phyloP scores from a whole-genome alignment of 2,888 invertebrate species.

The Parnassius orleans region DNA sequence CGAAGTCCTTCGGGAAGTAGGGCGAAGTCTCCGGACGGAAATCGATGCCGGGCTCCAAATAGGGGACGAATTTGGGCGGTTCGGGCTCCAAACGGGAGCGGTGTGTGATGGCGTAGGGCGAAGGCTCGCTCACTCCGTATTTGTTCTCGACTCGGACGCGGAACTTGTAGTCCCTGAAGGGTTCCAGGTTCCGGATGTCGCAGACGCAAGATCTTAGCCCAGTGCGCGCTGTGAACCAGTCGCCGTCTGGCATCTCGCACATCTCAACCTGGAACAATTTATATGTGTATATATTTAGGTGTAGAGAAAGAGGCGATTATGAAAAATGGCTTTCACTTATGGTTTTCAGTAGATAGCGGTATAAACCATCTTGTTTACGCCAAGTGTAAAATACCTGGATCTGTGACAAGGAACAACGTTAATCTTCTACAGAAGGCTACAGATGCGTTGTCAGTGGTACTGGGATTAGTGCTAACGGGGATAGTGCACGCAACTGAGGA shows the following conservation, averaged over 20 bases:
- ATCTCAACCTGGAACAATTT: constrained; percentile 87
- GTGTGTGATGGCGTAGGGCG: constrained; percentile 92
- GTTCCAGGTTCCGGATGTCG: constrained; percentile 93
- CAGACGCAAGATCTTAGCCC: constrained; percentile 94
- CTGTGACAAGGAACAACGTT: too few relatives aligned
- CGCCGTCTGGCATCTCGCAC: constrained; percentile 94
- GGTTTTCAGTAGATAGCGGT: too few relatives aligned
- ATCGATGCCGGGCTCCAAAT: constrained; percentile 89
- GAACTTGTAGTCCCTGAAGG: constrained; percentile 97
- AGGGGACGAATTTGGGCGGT: constrained; percentile 89
- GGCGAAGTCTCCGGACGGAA: constrained; percentile 92
- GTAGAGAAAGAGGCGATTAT: too few relatives aligned
- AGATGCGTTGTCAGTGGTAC: too few relatives aligned
- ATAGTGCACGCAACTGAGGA: too few relatives aligned
- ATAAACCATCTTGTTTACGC: too few relatives aligned
- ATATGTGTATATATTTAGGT: too few relatives aligned
- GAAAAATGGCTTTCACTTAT: too few relatives aligned
- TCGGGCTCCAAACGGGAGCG: constrained; percentile 89
- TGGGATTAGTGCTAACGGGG: too few relatives aligned
- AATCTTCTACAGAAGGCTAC: too few relatives aligned
- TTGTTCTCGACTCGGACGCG: constrained; percentile 97
- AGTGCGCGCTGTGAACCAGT: constrained; percentile 94
- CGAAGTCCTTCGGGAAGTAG: constrained; percentile 95
- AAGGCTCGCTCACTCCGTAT: constrained; percentile 97
- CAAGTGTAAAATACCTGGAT: too few relatives aligned